phyloP scores from a whole-genome alignment of 2,113 vertebrate species.

The Sigmodon hispidus region DNA sequence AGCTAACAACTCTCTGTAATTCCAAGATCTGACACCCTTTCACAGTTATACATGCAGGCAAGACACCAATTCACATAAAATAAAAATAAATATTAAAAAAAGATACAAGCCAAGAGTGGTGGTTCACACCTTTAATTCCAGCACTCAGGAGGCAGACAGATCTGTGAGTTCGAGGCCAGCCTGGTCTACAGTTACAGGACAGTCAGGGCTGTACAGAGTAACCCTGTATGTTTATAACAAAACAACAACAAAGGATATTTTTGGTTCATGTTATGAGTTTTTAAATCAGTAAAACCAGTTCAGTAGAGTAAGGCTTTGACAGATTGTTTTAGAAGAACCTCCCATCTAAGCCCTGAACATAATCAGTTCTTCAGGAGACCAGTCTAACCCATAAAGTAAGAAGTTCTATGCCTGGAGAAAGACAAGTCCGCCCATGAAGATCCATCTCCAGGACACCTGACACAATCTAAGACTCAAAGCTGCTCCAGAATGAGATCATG shows the following conservation, averaged over 20 bases:
- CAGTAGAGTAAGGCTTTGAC: too few species aligned
- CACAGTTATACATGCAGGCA: too few species aligned
- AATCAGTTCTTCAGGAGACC: neutral
- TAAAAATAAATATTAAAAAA: neutral
- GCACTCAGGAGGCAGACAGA: neutral
- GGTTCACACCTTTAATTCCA: neutral
- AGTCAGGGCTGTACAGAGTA: neutral
- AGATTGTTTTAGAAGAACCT: too few species aligned
- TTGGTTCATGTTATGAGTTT: neutral
- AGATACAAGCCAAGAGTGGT: neutral
- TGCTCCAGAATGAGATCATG: too few species aligned
- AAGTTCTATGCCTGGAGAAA: neutral
- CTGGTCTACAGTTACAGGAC: neutral
- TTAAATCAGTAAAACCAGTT: neutral
- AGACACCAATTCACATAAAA: too few species aligned
- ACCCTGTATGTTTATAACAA: neutral
- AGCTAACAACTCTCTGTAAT: too few species aligned
- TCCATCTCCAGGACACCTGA: neutral
- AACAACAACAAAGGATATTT: neutral
- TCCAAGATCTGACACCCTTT: too few species aligned
- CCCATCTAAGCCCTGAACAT: accelerated
- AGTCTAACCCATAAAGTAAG: neutral
- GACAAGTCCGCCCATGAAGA: neutral
- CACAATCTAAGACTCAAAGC: accelerated
- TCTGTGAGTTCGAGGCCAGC: neutral